Evolutionary conservation across 2,113 vertebrate genomes (phyloP), one percentile per base, ranked within the genome.

Genomic region (Pogonocichla stellata): DNA sequence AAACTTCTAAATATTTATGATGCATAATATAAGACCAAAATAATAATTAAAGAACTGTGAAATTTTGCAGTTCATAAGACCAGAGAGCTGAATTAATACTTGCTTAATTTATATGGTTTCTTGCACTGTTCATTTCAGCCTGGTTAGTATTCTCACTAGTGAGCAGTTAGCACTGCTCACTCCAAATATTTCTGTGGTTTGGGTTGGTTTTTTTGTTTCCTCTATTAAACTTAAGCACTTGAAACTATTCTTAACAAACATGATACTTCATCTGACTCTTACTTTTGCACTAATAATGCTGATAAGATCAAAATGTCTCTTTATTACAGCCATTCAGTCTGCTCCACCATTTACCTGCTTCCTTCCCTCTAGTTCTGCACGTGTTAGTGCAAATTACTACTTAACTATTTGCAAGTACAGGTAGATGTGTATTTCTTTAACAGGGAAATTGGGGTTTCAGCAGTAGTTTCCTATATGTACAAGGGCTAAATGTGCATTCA

Each of bases 1-100:
- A 79, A 87, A 65, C 28, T 67, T 33, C 19, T 92, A 80, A 85
- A 82, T 85, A 94, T 92, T 87, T 82, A 88, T 71, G 14, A 72
- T 36, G 12, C 12, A 54, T 65, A 81, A 82, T 61, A 80, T 67
- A 61, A 69, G 62, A 89, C 17, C 4, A 77, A 72, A 75, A 62
- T 77, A 80, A 54, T 85, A 79, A 93, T 67, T 58, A 48, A 20
- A 61, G 12, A 85, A 72, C 29, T 42, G 19, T 33, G 45, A 75
- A 9, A 53, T 69, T 78, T 81, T 75, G 31, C 24, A 42, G 31
- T 91, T 84, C 34, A 29, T 51, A 79, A 75, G 70, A 89, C 28
- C 36, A 79, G 57, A 87, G 33, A 79, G 17, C 12, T 54, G 45
- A 85, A 82, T 61, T 85, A 62, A 72, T 75, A 33, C 11, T 60